These are phyloP conservation scores for Wiebesia pumilae DNA, from an alignment of 1,140 invertebrate genomes.

Conservation along the genomic window DNA sequence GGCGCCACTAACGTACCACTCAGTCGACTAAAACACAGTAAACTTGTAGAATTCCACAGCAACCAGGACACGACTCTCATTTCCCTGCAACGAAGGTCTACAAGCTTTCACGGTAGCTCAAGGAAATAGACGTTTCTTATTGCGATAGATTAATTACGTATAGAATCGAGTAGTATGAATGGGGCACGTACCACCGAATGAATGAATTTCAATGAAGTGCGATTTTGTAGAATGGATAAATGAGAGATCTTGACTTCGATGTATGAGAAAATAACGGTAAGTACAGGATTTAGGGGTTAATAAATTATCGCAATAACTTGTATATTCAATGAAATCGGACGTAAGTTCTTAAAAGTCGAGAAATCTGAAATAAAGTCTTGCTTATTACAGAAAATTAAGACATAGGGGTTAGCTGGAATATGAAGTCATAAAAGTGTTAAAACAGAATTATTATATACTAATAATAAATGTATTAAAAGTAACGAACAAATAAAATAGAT, in stretches of 20 bases:
- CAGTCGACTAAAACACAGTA: slow-evolving; percentile 44
- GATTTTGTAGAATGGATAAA: background rate
- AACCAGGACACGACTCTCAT: background rate
- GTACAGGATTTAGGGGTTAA: background rate
- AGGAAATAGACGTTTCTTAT: slow-evolving; percentile 1
- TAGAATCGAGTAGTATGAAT: background rate
- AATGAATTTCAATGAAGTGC: background rate
- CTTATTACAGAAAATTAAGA: too few species aligned
- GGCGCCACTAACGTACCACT: slow-evolving; percentile 20
- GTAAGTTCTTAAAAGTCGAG: too few species aligned
- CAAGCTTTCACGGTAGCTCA: background rate
- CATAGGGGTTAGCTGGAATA: too few species aligned
- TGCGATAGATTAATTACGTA: slow-evolving; percentile 20
- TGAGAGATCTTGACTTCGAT: background rate
- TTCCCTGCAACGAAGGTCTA: background rate
- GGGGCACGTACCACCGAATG: background rate
- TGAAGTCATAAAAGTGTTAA: too few species aligned
- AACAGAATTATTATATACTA: too few species aligned
- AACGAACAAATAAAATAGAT: too few species aligned
- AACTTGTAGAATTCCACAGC: background rate
- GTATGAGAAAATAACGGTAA: background rate
- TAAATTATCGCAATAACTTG: too few species aligned
- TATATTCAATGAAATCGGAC: too few species aligned
- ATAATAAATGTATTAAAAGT: too few species aligned
- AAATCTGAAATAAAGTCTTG: too few species aligned